These are phyloP conservation scores for Augiades crinisus DNA, from an alignment of 2,888 invertebrate species.

Conservation along the genomic window DNA sequence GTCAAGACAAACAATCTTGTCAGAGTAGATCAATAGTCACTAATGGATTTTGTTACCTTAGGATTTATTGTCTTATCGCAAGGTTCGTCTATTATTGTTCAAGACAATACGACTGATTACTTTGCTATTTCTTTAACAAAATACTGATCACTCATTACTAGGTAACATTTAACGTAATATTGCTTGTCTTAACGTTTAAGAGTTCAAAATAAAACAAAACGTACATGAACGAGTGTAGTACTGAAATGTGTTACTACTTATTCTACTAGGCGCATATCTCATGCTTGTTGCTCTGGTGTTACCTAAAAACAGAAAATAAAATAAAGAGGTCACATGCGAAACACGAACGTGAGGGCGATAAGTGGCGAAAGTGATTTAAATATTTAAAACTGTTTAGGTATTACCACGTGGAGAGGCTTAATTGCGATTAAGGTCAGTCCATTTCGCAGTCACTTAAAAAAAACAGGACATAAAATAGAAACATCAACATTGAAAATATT, in stretches of 20 bases:
- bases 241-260: constrained; percentile 59
- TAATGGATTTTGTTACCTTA: constrained; percentile 6
- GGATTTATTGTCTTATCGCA: constrained; percentile 9
- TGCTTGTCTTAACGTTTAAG: constrained; percentile 8
- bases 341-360: constrained; percentile 19
- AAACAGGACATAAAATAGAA: constrained; percentile 5
- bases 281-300: constrained; percentile 65
- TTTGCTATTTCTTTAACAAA: not conserved
- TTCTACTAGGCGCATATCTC: constrained; percentile 68
- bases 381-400: constrained; percentile 16
- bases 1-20: constrained; percentile 53
- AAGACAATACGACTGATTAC: not conserved
- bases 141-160: no score
- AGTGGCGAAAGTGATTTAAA: constrained; percentile 24
- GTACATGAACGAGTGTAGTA: constrained; percentile 70
- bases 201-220: constrained; percentile 38
- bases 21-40: constrained; percentile 47
- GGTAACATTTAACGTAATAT: no score
- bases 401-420: constrained; percentile 14
- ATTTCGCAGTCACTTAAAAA: not conserved
- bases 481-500: constrained; percentile 1
- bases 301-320: constrained; percentile 62
- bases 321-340: constrained; percentile 50
- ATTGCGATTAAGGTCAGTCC: not conserved
- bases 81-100: constrained; percentile 7